Conservation (phyloP, 2,888 invertebrate genomes). For the Ametastegia equiseti region DNA sequence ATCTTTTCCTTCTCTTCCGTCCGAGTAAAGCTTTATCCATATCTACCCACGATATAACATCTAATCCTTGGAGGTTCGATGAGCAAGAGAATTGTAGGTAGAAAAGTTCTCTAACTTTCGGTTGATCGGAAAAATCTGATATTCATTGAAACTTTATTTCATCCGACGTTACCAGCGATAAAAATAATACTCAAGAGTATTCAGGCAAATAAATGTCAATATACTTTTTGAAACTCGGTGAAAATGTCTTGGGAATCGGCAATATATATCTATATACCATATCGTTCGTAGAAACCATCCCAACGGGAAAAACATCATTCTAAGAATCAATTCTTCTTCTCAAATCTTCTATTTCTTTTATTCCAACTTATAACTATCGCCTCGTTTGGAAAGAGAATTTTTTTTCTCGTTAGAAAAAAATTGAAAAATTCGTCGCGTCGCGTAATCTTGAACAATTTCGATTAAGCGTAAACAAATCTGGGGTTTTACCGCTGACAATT, state of each 20-base stretch:
- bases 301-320: not conserved
- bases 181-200: slow-evolving; percentile 20
- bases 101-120: slow-evolving; percentile 21
- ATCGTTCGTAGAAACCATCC: not conserved
- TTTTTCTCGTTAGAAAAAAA: not conserved
- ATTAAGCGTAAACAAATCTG: slow-evolving; percentile 44
- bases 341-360: not conserved
- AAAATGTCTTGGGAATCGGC: not conserved
- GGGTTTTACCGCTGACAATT: slow-evolving; percentile 41
- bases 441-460: slow-evolving; percentile 24
- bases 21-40: slow-evolving; percentile 22
- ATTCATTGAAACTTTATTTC: slow-evolving; percentile 41
- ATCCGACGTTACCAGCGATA: slow-evolving; percentile 27
- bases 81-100: slow-evolving; percentile 48
- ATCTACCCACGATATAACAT: slow-evolving; percentile 35
- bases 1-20: slow-evolving; percentile 25
- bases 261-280: not conserved
- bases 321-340: not conserved
- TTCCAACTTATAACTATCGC: not conserved
- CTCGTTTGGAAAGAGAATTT: not conserved
- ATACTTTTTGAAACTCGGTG: not conserved
- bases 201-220: slow-evolving; percentile 25
- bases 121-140: slow-evolving; percentile 41
- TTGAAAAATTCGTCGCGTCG: not conserved
- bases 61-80: slow-evolving; percentile 55